Conservation (phyloP, 2,113 vertebrate species). For the Rhea pennata region DNA sequence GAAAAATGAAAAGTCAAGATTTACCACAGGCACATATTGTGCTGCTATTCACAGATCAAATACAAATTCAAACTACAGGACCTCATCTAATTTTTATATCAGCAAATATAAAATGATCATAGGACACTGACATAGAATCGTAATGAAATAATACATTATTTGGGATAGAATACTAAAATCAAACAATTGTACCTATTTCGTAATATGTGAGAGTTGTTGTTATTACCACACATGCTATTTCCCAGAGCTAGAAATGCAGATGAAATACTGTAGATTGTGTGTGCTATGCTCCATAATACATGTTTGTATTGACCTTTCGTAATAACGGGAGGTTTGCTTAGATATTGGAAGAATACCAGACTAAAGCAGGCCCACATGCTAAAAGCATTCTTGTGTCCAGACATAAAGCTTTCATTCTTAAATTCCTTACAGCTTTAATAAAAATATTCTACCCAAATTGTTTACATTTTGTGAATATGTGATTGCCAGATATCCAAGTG, state of each 20-base stretch:
- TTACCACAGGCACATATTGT: not conserved
- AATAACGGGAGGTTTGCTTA: not conserved
- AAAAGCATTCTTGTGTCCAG: not conserved
- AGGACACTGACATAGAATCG: not conserved
- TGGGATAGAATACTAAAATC: not conserved
- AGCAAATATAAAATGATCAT: slow-evolving; percentile 24
- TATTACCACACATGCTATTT: not conserved
- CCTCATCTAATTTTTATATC: not conserved
- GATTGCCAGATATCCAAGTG: not conserved
- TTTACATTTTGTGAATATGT: not conserved
- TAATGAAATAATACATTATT: not conserved
- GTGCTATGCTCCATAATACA: not conserved
- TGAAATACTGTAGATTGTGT: not conserved
- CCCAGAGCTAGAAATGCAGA: not conserved
- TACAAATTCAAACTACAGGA: slow-evolving; percentile 46
- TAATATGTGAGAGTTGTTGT: not conserved
- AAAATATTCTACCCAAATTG: not conserved
- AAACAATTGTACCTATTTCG: not conserved
- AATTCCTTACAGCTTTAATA: not conserved
- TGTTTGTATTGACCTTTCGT: not conserved
- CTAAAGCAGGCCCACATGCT: not conserved
- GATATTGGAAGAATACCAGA: not conserved
- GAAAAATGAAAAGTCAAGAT: slow-evolving; percentile 37
- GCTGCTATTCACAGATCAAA: slow-evolving; percentile 48
- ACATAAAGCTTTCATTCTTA: not conserved